Conservation (phyloP, 2,797 vertebrate genomes). For the Garrulus glandarius region DNA sequence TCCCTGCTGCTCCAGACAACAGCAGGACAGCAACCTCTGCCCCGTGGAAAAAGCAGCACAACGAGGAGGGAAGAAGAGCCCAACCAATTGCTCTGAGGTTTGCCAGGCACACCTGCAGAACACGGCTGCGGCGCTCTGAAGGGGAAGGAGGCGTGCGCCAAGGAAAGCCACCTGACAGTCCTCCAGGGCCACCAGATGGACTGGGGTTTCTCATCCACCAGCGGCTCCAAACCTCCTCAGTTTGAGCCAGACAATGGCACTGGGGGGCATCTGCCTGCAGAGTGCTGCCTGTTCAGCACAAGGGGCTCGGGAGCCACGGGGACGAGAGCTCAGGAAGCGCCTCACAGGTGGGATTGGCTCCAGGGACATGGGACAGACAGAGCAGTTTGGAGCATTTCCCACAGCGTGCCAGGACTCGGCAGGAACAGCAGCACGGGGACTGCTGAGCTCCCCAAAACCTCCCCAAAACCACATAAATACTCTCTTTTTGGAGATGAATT, state of each 20-base stretch:
- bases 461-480: rapidly evolving
- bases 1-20: background rate
- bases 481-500: background rate
- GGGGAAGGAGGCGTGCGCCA: rapidly evolving
- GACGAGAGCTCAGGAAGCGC: background rate
- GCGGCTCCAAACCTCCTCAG: background rate
- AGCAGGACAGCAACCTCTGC: background rate
- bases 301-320: background rate
- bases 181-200: background rate
- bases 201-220: background rate
- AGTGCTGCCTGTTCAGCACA: background rate
- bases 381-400: background rate
- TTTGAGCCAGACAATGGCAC: background rate
- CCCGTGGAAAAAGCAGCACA: background rate
- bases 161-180: background rate
- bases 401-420: rapidly evolving
- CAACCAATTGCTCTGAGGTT: background rate
- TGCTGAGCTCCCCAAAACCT: background rate
- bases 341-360: background rate
- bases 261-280: background rate
- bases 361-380: rapidly evolving
- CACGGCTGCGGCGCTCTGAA: rapidly evolving
- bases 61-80: rapidly evolving
- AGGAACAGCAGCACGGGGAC: background rate
- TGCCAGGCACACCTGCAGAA: background rate